A percentile compares a stretch with the other conserved stretches of the same genome.
Conservation (phyloP, 2,113 vertebrate genomes). For the Psilopogon haemacephalus region DNA sequence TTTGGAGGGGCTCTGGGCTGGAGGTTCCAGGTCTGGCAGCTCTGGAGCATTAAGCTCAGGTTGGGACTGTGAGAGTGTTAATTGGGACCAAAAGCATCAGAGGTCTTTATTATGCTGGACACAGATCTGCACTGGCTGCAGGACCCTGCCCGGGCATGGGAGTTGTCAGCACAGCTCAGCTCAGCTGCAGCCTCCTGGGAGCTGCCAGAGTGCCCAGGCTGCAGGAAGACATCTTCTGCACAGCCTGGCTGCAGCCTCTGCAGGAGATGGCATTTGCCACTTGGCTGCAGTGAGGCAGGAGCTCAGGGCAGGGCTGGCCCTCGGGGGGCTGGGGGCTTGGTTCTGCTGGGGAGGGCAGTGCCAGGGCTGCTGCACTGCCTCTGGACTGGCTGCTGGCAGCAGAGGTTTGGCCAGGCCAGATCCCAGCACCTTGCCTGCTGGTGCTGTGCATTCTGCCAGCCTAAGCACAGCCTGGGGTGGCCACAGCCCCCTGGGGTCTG, state of each 20-base stretch:
- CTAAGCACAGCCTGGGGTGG: no score
- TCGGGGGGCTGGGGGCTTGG: not conserved
- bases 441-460: not conserved
- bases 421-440: not conserved
- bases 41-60: not conserved
- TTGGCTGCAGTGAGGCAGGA: not conserved
- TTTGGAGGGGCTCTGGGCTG: not conserved
- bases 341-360: not conserved
- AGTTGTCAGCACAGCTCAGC: not conserved
- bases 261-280: not conserved
- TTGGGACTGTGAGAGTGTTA: not conserved
- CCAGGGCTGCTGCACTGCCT: not conserved
- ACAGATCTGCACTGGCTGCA: not conserved
- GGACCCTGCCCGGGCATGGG: not conserved
- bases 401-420: not conserved
- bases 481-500: not conserved
- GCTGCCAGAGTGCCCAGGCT: not conserved
- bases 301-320: not conserved
- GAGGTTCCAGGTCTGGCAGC: not conserved
- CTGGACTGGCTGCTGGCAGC: not conserved
- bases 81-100: not conserved
- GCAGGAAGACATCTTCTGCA: conserved; percentile 35
- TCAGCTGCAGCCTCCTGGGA: not conserved
- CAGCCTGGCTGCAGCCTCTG: not conserved
- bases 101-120: conserved; percentile 17